A percentile compares a stretch with the other conserved stretches of the same genome.
These are phyloP conservation scores for Leuciscus waleckii DNA, from an alignment of 2,797 vertebrate species.

Conservation along the genomic window DNA sequence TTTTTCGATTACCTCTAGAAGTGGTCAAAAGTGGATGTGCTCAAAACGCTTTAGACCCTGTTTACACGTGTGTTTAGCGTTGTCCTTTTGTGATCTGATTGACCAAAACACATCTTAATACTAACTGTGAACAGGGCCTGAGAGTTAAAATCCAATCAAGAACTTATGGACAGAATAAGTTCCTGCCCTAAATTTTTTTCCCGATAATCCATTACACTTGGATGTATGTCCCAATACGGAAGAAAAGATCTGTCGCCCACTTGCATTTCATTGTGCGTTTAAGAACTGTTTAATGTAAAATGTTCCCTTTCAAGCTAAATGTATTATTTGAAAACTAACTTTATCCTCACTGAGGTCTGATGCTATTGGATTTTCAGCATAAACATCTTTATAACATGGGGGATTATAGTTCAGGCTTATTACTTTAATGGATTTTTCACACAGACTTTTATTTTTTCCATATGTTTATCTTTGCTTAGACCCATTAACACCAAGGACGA, in stretches of 20 bases:
- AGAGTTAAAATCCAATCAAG: neutral
- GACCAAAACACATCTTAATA: no score
- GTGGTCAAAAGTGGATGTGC: no score
- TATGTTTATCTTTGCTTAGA: neutral
- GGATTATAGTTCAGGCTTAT: neutral
- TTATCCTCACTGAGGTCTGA: neutral
- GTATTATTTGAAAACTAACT: neutral
- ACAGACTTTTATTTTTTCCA: no score
- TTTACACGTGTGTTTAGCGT: no score
- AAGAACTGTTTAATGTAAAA: neutral
- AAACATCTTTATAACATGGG: neutral
- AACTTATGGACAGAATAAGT: neutral
- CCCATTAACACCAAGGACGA: neutral
- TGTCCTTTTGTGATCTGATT: no score
- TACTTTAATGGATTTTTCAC: neutral
- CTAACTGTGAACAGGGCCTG: no score
- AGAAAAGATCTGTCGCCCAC: neutral
- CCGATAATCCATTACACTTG: neutral
- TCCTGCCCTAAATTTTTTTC: rapidly evolving
- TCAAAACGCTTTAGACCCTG: no score
- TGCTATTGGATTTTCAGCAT: neutral
- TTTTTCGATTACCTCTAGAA: neutral
- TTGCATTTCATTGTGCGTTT: neutral
- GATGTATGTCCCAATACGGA: neutral
- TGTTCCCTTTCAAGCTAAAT: neutral